Evolutionary conservation across 2,888 invertebrate species (phyloP).

Genomic region (Napeogenes sylphis): DNA sequence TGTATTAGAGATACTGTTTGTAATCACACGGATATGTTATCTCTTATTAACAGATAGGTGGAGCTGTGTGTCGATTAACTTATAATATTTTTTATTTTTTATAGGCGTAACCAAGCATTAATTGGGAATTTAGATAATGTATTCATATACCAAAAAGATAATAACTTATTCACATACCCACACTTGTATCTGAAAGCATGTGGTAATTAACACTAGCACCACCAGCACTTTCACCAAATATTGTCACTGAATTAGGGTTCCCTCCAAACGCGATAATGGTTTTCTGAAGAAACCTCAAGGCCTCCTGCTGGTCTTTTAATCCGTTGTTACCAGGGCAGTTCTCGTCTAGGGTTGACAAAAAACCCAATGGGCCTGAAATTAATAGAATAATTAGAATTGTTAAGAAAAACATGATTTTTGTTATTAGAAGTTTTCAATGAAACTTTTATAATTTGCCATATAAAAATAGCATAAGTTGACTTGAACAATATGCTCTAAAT

Average conservation of each 20-base stretch:
- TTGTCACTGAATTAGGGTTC: constrained; percentile 79
- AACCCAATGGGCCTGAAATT: constrained; percentile 78
- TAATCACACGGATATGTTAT: no score
- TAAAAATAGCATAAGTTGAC: no score
- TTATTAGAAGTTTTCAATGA: no score
- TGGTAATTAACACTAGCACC: constrained; percentile 83
- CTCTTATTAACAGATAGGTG: no score
- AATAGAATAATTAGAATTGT: not conserved
- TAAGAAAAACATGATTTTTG: not conserved
- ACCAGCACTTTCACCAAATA: constrained; percentile 85
- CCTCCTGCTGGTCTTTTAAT: constrained; percentile 81
- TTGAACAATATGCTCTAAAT: no score
- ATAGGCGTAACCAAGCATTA: no score
- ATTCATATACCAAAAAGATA: not conserved
- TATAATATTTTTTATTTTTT: no score
- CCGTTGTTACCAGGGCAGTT: constrained; percentile 82
- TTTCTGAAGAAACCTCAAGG: constrained; percentile 79
- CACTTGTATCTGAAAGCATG: constrained; percentile 80
- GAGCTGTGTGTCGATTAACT: no score
- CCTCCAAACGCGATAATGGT: constrained; percentile 81
- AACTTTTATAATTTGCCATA: no score
- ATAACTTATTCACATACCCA: constrained; percentile 52
- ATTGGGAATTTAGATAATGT: not conserved
- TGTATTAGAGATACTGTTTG: no score
- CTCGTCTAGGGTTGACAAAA: constrained; percentile 81